phyloP scores from a whole-genome alignment of 2,113 vertebrate species.

The Sebastes schlegelii region DNA sequence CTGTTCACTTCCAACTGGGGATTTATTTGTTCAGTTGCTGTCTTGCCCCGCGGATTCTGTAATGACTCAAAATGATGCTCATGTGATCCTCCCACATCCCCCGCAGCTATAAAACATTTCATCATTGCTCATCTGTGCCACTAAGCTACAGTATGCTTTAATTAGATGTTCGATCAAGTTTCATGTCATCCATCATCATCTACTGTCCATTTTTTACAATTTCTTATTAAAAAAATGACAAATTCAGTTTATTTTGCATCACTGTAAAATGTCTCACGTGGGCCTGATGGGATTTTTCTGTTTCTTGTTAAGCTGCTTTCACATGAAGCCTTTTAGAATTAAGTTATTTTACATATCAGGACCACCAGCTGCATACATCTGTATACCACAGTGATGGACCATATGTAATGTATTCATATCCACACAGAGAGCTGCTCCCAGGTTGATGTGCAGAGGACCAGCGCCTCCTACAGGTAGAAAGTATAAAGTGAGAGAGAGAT shows the following conservation, averaged over 20 bases:
- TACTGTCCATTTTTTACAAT: neutral
- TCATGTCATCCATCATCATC: neutral
- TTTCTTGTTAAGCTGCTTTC: neutral
- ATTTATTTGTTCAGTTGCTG: neutral
- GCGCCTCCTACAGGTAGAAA: constrained; percentile 9
- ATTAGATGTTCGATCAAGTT: neutral
- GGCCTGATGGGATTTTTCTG: neutral
- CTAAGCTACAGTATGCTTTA: neutral
- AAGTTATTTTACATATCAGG: neutral
- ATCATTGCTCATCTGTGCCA: neutral
- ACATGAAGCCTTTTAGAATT: neutral
- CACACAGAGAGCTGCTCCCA: neutral
- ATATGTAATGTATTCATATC: neutral
- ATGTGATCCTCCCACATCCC: neutral
- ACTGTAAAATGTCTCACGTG: neutral
- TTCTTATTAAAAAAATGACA: neutral
- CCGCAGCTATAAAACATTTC: neutral
- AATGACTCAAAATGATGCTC: neutral
- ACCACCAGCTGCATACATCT: neutral
- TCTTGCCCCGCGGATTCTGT: neutral
- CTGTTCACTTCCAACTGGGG: neutral
- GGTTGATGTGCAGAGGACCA: neutral
- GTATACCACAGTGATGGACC: neutral
- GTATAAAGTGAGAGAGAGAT: neutral
- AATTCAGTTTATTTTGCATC: neutral